These are phyloP conservation scores for Thereva nobilitata DNA, from an alignment of 2,888 invertebrate species.

Conservation along the genomic window DNA sequence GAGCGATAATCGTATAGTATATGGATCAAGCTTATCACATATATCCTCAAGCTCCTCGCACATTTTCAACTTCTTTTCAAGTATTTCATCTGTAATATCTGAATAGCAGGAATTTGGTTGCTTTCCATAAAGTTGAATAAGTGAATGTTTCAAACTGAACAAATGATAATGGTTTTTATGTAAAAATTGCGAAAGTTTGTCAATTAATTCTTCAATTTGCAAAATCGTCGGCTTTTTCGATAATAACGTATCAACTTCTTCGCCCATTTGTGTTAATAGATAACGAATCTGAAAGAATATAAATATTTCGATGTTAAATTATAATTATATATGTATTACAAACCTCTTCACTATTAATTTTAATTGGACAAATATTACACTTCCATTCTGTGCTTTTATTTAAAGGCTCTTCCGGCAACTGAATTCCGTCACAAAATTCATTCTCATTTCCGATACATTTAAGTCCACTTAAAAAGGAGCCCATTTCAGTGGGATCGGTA, in stretches of 20 bases:
- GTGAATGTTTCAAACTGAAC: conserved; percentile 78
- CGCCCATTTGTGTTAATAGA: conserved; percentile 72
- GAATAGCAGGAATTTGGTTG: conserved; percentile 64
- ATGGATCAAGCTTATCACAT: conserved; percentile 71
- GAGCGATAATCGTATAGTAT: conserved; percentile 72
- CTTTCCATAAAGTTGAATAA: conserved; percentile 78
- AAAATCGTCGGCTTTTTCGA: conserved; percentile 61
- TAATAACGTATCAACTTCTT: conserved; percentile 72
- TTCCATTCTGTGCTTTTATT: conserved; percentile 75
- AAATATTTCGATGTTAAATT: neutral
- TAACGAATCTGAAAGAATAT: conserved; percentile 54
- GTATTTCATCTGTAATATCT: conserved; percentile 63
- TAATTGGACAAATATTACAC: conserved; percentile 71
- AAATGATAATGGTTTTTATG: conserved; percentile 85
- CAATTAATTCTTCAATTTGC: conserved; percentile 67
- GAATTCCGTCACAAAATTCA: conserved; percentile 67
- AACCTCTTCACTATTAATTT: conserved; percentile 68
- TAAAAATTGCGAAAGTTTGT: conserved; percentile 72
- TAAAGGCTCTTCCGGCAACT: conserved; percentile 72
- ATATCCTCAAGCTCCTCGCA: conserved; percentile 68
- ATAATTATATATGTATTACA: conserved; percentile 3
- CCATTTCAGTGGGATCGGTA: conserved; percentile 78
- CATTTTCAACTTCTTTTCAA: conserved; percentile 69
- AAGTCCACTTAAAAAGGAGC: conserved; percentile 65
- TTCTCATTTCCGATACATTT: conserved; percentile 58